Evolutionary conservation across 2,888 invertebrate genomes (phyloP).

Genomic region (Xanthorhoe spadicearia): DNA sequence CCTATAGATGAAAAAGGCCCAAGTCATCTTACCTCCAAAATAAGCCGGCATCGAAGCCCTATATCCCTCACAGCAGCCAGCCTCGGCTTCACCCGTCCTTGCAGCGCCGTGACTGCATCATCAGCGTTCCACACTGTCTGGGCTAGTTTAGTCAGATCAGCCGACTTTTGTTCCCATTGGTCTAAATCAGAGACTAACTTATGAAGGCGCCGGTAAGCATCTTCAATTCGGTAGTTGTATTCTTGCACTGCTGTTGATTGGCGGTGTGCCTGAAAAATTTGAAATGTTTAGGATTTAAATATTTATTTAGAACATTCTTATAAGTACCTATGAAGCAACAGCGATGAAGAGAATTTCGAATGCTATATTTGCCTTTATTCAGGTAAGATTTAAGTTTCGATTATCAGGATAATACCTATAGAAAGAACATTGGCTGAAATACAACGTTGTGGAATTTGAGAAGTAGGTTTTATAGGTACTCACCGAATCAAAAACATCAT

Average conservation of each 20-base stretch:
- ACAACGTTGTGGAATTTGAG: not conserved
- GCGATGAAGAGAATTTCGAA: too few relatives aligned
- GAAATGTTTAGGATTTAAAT: too few relatives aligned
- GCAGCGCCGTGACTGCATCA: slow-evolving; percentile 78
- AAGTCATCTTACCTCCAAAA: slow-evolving; percentile 60
- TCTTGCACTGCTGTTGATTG: slow-evolving; percentile 76
- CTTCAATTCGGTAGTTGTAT: slow-evolving; percentile 68
- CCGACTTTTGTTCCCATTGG: slow-evolving; percentile 69
- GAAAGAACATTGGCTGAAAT: too few relatives aligned
- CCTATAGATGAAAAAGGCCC: too few relatives aligned
- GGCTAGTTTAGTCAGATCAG: slow-evolving; percentile 75
- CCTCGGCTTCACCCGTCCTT: slow-evolving; percentile 71
- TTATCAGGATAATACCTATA: too few relatives aligned
- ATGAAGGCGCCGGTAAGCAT: slow-evolving; percentile 59
- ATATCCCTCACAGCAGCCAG: slow-evolving; percentile 60
- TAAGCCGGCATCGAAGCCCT: slow-evolving; percentile 65
- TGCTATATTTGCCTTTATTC: too few relatives aligned
- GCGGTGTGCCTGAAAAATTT: slow-evolving; percentile 64
- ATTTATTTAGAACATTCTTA: too few relatives aligned
- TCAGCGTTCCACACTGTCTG: slow-evolving; percentile 77
- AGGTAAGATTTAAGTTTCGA: too few relatives aligned
- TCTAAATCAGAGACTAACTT: slow-evolving; percentile 56
- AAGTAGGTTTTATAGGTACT: slow-evolving; percentile 1
- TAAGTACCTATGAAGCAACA: too few relatives aligned
- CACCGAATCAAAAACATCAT: slow-evolving; percentile 69